Base-by-base conservation (phyloP, 2,113 vertebrate genomes). In the Numenius arquata region DNA sequence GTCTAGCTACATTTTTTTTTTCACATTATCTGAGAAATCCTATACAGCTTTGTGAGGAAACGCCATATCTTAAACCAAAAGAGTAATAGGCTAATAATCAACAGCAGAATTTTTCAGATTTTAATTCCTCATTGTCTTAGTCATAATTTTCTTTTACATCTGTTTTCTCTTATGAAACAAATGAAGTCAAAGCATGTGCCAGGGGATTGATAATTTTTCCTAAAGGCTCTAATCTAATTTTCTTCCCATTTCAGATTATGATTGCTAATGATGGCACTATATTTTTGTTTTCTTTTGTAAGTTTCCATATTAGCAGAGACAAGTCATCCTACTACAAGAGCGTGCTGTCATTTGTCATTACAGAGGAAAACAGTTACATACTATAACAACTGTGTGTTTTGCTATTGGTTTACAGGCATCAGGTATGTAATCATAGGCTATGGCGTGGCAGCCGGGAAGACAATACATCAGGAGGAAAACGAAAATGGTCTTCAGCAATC, bases 401-500 rank as follows among this genome's bases (percentile, higher is more conserved):
- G 29, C n/a, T 9, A 5, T 32, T 78, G 53, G 29, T 62, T 89
- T 75, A 80, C 9, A 40, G 52, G 32, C 27, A 45, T 53, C 27
- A 78, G 58, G 40, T 82, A 38, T 34, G 50, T 77, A 84, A 82
- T 63, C 38, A 77, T 18, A 8, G 16, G 14, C 47, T 61, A 2
- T 52, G 12, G 23, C 67, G 55, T 71, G 83, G 75, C 88, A 96
- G 89, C 55, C 72, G 82, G 82, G 36, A 91, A 91, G 58, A 72
- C 85, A 95, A 50, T n/a, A 78, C 23, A 67, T 30, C 30, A 84
- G 16, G 45, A 62, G 50, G 63, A 89, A 38, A 85, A 78, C 9
- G 4, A 89, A 94, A 94, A 92, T 9, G 19, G 32, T 76, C 59
- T 62, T 73, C 76, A 94, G 75, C 74, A 96, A 38, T 87, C 95